These are phyloP conservation scores for Ceyx melanurus DNA, from an alignment of 2,113 vertebrate genomes.

Conservation along the genomic window DNA sequence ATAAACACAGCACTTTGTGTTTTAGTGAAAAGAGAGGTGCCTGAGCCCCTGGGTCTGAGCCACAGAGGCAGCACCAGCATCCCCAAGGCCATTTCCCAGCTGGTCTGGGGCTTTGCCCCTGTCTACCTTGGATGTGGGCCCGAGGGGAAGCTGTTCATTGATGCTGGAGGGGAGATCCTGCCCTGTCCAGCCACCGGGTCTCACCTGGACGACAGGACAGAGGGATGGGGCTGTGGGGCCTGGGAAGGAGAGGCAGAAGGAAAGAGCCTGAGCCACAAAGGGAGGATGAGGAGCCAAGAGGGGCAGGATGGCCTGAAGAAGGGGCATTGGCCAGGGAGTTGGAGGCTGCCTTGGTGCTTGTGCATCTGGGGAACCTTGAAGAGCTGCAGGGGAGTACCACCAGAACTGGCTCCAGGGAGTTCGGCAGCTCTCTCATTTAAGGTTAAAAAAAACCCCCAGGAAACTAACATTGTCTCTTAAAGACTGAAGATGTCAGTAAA, in stretches of 20 bases:
- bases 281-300: background rate
- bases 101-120: background rate
- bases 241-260: background rate
- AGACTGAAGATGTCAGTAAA: constrained; percentile 55
- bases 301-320: too few relatives aligned
- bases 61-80: background rate
- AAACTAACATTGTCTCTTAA: constrained; percentile 14
- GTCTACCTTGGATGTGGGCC: background rate
- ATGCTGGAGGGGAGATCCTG: fast-evolving
- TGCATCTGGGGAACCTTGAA: background rate
- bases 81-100: background rate
- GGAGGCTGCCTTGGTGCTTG: background rate
- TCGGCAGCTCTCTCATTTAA: constrained; percentile 11
- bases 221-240: background rate
- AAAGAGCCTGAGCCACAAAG: background rate
- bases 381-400: background rate
- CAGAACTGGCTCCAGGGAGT: background rate
- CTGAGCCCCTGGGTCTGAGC: fast-evolving
- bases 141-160: background rate
- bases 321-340: background rate
- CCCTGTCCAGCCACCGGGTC: background rate
- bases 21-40: background rate
- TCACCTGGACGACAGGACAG: background rate
- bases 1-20: background rate
- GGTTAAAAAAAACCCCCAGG: background rate